These are phyloP conservation scores for Electrophaes corylata DNA, from an alignment of 2,888 invertebrate species.

Conservation along the genomic window DNA sequence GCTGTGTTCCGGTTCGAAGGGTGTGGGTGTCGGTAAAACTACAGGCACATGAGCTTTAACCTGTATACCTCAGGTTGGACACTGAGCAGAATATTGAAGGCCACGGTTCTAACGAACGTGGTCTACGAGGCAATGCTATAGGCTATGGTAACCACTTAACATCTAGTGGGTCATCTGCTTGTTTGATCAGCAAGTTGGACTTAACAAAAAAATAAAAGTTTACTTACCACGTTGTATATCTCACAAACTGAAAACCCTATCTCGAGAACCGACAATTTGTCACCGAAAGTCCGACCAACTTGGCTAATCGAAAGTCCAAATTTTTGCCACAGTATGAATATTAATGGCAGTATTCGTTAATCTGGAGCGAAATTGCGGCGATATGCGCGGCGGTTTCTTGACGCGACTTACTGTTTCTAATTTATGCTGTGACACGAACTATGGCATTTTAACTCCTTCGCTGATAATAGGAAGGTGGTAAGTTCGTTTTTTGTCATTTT, in stretches of 20 bases:
- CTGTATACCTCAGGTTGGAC: too few relatives aligned
- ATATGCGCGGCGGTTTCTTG: constrained; percentile 81
- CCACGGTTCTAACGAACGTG: too few relatives aligned
- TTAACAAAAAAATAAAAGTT: too few relatives aligned
- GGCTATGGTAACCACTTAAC: too few relatives aligned
- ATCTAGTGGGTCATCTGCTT: too few relatives aligned
- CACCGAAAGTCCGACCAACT: constrained; percentile 36
- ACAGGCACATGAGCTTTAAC: too few relatives aligned
- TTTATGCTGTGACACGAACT: constrained; percentile 82
- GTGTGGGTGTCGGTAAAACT: too few relatives aligned
- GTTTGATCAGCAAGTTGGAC: too few relatives aligned
- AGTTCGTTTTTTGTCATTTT: constrained; percentile 38
- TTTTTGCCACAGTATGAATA: constrained; percentile 63
- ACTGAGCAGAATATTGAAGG: too few relatives aligned
- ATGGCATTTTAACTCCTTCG: constrained; percentile 83
- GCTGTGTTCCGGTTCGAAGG: too few relatives aligned
- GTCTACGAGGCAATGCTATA: too few relatives aligned
- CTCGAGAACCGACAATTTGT: constrained; percentile 27
- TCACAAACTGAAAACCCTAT: constrained; percentile 13
- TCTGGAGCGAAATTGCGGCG: constrained; percentile 80
- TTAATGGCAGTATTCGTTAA: constrained; percentile 78
- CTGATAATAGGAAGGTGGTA: constrained; percentile 53
- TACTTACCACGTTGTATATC: neutral
- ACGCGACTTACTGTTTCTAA: constrained; percentile 72
- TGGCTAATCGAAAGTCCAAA: constrained; percentile 67